phyloP scores from a whole-genome alignment of 2,113 vertebrate species.

The Crypturellus undulatus region DNA sequence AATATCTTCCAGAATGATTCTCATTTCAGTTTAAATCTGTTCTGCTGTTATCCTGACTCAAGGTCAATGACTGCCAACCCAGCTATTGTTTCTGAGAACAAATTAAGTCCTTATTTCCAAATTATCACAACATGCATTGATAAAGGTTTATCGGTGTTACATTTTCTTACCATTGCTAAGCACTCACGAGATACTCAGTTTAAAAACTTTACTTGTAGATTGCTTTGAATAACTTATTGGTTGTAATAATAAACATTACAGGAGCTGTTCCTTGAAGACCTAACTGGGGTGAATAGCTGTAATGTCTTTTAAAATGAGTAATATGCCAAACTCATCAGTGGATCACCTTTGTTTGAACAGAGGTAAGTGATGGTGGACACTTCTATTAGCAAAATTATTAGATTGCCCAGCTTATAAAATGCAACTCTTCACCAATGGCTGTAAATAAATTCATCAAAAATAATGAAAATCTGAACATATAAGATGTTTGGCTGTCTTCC shows the following conservation, averaged over 20 bases:
- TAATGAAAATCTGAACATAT: not conserved
- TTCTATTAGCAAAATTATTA: not conserved
- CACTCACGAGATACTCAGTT: rapidly evolving
- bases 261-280: not conserved
- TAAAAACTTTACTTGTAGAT: not conserved
- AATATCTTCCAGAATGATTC: not conserved
- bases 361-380: not conserved
- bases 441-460: not conserved
- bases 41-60: not conserved
- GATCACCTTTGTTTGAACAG: not conserved
- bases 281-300: not conserved
- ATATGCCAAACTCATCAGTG: not conserved
- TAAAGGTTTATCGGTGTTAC: not conserved
- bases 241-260: not conserved
- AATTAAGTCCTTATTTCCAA: not conserved
- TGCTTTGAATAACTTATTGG: not conserved
- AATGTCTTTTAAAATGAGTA: not conserved
- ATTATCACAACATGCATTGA: not conserved
- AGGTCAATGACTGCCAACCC: not conserved
- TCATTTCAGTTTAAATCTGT: not conserved
- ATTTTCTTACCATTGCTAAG: not conserved
- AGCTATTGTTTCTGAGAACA: not conserved
- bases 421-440: not conserved
- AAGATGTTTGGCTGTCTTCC: not conserved
- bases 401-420: not conserved